These are phyloP conservation scores for Lampris incognitus DNA, from an alignment of 2,113 vertebrate genomes.

Conservation along the genomic window DNA sequence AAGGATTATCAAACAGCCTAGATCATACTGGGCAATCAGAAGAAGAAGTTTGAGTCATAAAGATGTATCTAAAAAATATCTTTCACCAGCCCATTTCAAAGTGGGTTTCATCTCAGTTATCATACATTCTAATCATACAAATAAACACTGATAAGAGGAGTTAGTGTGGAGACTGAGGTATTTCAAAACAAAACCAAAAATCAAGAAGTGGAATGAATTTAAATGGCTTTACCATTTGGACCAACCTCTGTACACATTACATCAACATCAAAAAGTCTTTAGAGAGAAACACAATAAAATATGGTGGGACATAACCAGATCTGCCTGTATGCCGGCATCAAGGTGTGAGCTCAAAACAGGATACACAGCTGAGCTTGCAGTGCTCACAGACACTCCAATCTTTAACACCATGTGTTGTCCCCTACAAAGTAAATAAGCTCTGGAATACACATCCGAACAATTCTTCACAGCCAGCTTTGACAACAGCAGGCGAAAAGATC, in stretches of 20 bases:
- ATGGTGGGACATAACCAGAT: no score
- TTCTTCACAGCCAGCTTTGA: no score
- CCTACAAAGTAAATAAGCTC: background rate
- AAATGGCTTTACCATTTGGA: no score
- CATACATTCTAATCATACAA: background rate
- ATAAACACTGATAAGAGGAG: background rate
- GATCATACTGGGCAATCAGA: background rate
- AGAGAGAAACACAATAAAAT: no score
- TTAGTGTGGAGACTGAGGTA: no score
- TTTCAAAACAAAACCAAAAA: no score
- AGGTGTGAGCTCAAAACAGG: conserved; percentile 53
- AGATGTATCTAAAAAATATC: background rate
- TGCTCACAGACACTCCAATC: conserved; percentile 30
- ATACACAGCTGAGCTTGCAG: conserved; percentile 63
- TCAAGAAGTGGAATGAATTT: no score
- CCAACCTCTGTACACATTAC: no score
- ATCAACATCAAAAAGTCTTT: no score
- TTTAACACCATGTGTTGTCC: conserved; percentile 10
- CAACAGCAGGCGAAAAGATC: no score
- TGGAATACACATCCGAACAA: no score
- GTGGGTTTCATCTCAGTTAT: conserved; percentile 4
- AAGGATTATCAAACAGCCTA: background rate
- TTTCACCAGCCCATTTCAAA: background rate
- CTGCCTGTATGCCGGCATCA: conserved; percentile 13
- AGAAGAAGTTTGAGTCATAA: conserved; percentile 1